These are phyloP conservation scores for Helicoverpa assulta DNA, from an alignment of 2,888 invertebrate genomes.

Conservation along the genomic window DNA sequence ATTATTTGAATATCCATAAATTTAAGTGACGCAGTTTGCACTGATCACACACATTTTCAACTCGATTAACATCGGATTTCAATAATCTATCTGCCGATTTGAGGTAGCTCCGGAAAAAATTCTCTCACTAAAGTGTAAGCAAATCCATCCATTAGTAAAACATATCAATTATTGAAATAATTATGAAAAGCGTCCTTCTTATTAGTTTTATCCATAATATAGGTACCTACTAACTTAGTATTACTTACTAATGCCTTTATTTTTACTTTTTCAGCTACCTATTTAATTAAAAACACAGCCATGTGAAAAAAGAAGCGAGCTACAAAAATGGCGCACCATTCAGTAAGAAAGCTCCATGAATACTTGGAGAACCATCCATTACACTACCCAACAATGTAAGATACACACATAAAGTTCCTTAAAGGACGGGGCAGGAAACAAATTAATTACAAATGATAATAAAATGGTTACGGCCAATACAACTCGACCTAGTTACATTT, in stretches of 20 bases:
- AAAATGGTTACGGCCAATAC: constrained; percentile 31
- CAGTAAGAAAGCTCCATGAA: background rate
- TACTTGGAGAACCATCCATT: background rate
- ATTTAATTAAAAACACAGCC: too few relatives aligned
- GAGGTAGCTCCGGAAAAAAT: too few relatives aligned
- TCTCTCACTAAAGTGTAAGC: too few relatives aligned
- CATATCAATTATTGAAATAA: too few relatives aligned
- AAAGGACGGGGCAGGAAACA: constrained; percentile 38
- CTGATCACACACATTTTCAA: too few relatives aligned
- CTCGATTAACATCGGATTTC: too few relatives aligned
- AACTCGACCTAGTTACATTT: constrained; percentile 48
- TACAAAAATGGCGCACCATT: background rate
- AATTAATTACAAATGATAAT: constrained; percentile 59
- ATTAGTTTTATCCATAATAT: too few relatives aligned
- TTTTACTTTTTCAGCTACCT: background rate
- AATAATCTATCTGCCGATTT: too few relatives aligned
- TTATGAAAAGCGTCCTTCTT: too few relatives aligned
- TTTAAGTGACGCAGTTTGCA: too few relatives aligned
- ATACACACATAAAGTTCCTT: constrained; percentile 3
- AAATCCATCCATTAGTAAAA: too few relatives aligned
- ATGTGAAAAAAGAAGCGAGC: too few relatives aligned
- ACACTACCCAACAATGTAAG: background rate
- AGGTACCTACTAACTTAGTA: background rate
- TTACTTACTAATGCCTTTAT: background rate
- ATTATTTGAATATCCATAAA: background rate